Evolutionary conservation across 1,140 invertebrate species (phyloP).

Genomic region (Drosophila tropicalis): DNA sequence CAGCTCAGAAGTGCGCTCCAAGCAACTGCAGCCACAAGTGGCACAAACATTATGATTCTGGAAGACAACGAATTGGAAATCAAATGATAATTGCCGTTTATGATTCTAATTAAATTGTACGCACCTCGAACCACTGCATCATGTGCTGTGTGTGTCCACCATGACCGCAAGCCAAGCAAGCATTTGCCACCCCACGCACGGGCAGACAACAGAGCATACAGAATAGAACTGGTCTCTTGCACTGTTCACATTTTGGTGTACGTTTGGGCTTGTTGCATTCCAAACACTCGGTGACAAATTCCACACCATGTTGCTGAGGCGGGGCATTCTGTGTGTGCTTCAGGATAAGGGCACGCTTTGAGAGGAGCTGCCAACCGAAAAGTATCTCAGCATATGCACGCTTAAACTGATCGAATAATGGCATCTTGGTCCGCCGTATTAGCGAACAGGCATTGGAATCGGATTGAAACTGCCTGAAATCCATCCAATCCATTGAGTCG

Average conservation of each 20-base stretch:
- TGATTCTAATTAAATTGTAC: background rate
- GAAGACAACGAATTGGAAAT: conserved; percentile 47
- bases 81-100: no score
- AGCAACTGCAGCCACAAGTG: conserved; percentile 94
- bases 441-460: conserved; percentile 66
- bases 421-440: conserved; percentile 84
- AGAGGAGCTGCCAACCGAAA: conserved; percentile 91
- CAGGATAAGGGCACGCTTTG: conserved; percentile 91
- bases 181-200: conserved; percentile 92
- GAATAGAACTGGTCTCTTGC: conserved; percentile 88
- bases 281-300: conserved; percentile 90
- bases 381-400: conserved; percentile 94
- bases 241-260: conserved; percentile 87
- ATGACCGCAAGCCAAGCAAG: conserved; percentile 94
- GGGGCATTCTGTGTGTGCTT: conserved; percentile 88
- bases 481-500: conserved; percentile 88
- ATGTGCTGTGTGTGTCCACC: conserved; percentile 94
- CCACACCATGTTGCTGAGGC: conserved; percentile 88
- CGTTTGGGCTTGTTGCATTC: conserved; percentile 86
- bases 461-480: conserved; percentile 56
- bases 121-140: conserved; percentile 91
- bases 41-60: conserved; percentile 84
- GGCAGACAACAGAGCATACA: conserved; percentile 94
- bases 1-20: conserved; percentile 85
- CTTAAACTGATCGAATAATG: conserved; percentile 94